Evolutionary conservation across 2,113 vertebrate genomes (phyloP).

Genomic region (Ariopsis seemanni): DNA sequence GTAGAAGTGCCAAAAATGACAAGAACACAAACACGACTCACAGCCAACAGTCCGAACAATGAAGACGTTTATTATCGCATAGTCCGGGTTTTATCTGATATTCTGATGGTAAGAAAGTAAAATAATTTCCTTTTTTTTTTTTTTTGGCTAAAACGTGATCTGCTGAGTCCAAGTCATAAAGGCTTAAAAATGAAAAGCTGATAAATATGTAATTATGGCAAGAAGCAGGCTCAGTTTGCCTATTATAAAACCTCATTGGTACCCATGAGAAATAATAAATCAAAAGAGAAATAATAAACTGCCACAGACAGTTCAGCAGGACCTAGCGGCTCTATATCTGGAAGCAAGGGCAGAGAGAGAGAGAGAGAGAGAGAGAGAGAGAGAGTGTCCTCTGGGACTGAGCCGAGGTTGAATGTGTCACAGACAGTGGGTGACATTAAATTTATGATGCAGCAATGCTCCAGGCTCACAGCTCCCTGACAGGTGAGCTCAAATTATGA

Average conservation of each 20-base stretch:
- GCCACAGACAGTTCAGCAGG: slow-evolving; percentile 29
- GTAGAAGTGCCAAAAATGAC: not conserved
- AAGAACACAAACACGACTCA: not conserved
- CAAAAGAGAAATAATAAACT: slow-evolving; percentile 24
- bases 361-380: slow-evolving; percentile 1
- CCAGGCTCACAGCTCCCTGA: slow-evolving; percentile 46
- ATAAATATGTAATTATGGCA: slow-evolving; percentile 27
- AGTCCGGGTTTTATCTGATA: not conserved
- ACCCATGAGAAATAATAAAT: slow-evolving; percentile 31
- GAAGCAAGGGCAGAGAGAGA: slow-evolving; percentile 1
- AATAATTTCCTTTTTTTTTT: not conserved
- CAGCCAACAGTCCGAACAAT: not conserved
- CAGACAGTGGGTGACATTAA: slow-evolving; percentile 53
- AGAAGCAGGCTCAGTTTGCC: slow-evolving; percentile 13
- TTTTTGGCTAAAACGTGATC: slow-evolving; percentile 8
- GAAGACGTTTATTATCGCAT: not conserved
- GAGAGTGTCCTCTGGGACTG: slow-evolving; percentile 42
- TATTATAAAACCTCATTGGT: slow-evolving; percentile 9
- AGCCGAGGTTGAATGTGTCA: slow-evolving; percentile 46
- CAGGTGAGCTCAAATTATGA: slow-evolving; percentile 53
- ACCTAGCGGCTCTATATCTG: slow-evolving; percentile 8
- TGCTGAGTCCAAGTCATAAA: slow-evolving; percentile 24
- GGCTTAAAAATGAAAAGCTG: not conserved
- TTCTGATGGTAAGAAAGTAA: not conserved
- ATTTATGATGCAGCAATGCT: slow-evolving; percentile 52